phyloP scores from a whole-genome alignment of 2,888 invertebrate genomes.

The Ceriagrion tenellum region DNA sequence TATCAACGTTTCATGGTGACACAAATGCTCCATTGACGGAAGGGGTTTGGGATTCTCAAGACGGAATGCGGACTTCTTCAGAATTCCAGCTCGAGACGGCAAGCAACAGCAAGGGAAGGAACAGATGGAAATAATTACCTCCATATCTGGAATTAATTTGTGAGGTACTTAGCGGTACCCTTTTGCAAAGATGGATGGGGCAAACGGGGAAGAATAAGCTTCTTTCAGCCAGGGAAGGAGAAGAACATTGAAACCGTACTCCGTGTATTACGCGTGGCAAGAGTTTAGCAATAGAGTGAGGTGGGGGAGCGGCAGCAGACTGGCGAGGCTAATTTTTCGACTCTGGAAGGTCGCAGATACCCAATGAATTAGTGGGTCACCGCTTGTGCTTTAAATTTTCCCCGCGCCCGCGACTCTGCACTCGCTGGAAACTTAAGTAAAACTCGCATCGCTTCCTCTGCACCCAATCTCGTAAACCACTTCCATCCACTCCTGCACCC shows the following conservation, averaged over 20 bases:
- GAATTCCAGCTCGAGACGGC: no score
- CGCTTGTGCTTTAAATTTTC: background rate
- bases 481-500: background rate
- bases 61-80: no score
- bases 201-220: background rate
- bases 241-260: background rate
- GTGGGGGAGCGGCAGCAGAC: background rate
- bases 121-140: background rate
- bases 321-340: background rate
- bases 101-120: no score
- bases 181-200: background rate
- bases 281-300: background rate
- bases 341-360: background rate
- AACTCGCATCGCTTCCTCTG: background rate
- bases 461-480: background rate
- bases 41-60: no score
- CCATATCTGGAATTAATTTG: background rate
- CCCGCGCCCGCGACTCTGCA: background rate
- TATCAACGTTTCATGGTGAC: no score
- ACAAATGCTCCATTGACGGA: no score
- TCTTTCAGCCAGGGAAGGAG: background rate
- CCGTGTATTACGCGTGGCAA: background rate
- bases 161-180: background rate
- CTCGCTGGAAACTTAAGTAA: background rate
- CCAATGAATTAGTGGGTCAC: conserved; percentile 19